These are phyloP conservation scores for Dermatemys mawii DNA, from an alignment of 2,113 vertebrate species.

Conservation along the genomic window DNA sequence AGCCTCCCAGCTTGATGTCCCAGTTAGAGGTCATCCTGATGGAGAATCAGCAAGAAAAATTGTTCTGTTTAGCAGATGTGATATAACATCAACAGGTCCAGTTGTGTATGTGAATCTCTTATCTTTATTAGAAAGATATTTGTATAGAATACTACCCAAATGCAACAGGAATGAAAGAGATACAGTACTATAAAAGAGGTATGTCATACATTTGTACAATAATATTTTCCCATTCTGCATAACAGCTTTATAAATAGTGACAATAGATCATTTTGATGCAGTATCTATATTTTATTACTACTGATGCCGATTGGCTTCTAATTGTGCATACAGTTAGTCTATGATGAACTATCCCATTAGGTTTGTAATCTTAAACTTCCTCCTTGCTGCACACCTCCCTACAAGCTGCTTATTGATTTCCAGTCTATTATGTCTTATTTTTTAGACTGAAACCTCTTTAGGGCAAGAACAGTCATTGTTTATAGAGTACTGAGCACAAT, in stretches of 20 bases:
- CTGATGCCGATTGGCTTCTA: neutral
- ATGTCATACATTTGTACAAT: neutral
- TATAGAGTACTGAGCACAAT: neutral
- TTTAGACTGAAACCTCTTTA: neutral
- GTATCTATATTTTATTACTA: neutral
- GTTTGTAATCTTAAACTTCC: neutral
- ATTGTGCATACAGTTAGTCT: neutral
- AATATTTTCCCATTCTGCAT: conserved; percentile 6
- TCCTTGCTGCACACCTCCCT: neutral
- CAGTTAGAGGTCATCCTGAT: neutral
- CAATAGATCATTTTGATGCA: neutral
- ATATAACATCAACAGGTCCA: neutral
- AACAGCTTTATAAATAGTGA: neutral
- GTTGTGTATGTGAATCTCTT: neutral
- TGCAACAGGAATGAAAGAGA: neutral
- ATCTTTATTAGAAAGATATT: neutral
- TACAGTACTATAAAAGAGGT: neutral
- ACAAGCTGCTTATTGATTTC: neutral
- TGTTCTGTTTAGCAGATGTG: neutral
- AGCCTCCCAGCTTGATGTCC: neutral
- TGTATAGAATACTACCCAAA: neutral
- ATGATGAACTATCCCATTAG: neutral
- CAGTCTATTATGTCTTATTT: neutral
- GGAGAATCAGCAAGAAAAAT: neutral
- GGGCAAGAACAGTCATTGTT: neutral